Evolutionary conservation across 2,113 vertebrate species (phyloP).

Genomic region (Pimephales promelas): DNA sequence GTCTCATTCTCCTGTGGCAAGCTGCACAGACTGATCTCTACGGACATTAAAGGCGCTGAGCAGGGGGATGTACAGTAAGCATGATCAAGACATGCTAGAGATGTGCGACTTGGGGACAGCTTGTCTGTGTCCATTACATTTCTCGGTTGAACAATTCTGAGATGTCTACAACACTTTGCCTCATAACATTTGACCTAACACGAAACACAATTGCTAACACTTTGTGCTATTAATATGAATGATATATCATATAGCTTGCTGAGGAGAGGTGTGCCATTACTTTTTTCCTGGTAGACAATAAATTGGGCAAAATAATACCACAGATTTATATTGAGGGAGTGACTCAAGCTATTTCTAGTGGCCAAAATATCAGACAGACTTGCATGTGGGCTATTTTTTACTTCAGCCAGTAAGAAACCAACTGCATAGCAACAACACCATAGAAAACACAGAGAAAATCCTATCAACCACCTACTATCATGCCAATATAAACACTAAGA

Average conservation of each 20-base stretch:
- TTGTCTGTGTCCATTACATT: conserved; percentile 20
- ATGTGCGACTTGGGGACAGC: conserved; percentile 3
- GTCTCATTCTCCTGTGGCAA: neutral
- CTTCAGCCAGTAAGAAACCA: neutral
- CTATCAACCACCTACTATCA: neutral
- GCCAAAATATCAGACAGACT: neutral
- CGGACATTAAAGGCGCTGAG: neutral
- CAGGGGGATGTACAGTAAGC: neutral
- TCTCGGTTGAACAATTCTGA: neutral
- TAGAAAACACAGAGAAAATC: neutral
- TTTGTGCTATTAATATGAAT: neutral
- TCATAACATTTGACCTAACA: neutral
- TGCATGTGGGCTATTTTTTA: too few species aligned
- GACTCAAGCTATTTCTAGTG: neutral
- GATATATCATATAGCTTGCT: neutral
- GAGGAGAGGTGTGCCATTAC: neutral
- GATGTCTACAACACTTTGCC: neutral
- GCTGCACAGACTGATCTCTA: conserved; percentile 29
- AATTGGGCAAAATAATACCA: neutral
- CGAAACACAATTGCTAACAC: neutral
- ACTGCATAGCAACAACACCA: neutral
- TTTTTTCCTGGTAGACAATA: neutral
- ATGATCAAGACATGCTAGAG: neutral
- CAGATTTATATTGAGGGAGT: neutral
- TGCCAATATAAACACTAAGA: neutral